Evolutionary conservation across 2,888 invertebrate genomes (phyloP).

Genomic region (Bombyx huttoni): DNA sequence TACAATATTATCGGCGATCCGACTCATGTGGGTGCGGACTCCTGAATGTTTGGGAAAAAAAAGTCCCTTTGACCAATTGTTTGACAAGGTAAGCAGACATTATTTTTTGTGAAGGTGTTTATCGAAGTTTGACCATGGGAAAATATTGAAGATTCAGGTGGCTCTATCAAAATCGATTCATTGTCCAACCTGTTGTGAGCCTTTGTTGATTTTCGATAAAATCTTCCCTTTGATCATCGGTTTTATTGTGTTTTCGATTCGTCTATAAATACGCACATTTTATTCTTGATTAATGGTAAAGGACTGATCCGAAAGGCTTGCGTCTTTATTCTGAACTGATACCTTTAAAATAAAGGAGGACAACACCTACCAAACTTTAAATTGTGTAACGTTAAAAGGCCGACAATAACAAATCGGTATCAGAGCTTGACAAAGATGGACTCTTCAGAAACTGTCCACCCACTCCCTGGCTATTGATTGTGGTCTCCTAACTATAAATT

Average conservation of each 20-base stretch:
- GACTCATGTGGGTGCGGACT: slow-evolving; percentile 52
- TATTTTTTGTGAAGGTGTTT: slow-evolving; percentile 65
- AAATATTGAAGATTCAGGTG: slow-evolving; percentile 67
- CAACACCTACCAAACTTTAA: slow-evolving; percentile 63
- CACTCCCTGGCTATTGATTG: slow-evolving; percentile 66
- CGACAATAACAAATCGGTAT: slow-evolving; percentile 70
- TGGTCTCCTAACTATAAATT: slow-evolving; percentile 62
- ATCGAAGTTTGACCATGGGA: slow-evolving; percentile 69
- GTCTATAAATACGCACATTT: slow-evolving; percentile 1
- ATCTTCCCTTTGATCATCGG: slow-evolving; percentile 32
- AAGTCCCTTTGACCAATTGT: slow-evolving; percentile 67
- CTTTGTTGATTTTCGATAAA: slow-evolving; percentile 38
- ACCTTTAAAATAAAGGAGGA: slow-evolving; percentile 38
- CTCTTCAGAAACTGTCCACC: slow-evolving; percentile 70
- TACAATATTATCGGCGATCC: slow-evolving; percentile 52
- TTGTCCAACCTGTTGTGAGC: slow-evolving; percentile 54
- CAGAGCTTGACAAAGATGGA: slow-evolving; percentile 71
- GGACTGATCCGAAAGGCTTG: slow-evolving; percentile 9
- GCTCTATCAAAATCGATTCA: slow-evolving; percentile 41
- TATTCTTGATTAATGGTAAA: slow-evolving; percentile 12
- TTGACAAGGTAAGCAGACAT: slow-evolving; percentile 52
- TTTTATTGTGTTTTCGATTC: slow-evolving; percentile 9
- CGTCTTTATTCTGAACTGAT: slow-evolving; percentile 13
- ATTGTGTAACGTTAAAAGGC: slow-evolving; percentile 59
- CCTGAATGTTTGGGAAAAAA: slow-evolving; percentile 48